Evolutionary conservation across 2,888 invertebrate species (phyloP).

Genomic region (Eilema caniola): DNA sequence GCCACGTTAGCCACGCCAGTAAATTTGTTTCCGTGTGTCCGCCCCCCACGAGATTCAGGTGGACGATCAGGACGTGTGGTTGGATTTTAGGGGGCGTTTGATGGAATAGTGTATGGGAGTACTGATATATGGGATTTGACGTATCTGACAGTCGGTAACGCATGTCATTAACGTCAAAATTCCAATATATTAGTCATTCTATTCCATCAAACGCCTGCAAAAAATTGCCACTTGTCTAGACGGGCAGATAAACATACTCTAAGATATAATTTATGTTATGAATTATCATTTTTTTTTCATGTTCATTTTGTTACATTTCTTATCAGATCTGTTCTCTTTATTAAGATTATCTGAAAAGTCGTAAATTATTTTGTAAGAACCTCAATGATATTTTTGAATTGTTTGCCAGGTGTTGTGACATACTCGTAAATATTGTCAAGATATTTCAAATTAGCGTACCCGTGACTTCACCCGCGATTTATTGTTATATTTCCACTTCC

Average conservation of each 20-base stretch:
- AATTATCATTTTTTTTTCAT: conserved; percentile 20
- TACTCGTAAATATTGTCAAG: not conserved
- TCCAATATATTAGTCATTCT: no score
- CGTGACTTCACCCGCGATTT: not conserved
- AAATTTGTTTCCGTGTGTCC: no score
- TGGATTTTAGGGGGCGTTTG: no score
- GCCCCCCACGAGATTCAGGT: no score
- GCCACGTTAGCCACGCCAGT: no score
- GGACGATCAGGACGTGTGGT: no score
- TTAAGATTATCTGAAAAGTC: conserved; percentile 11
- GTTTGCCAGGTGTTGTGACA: conserved; percentile 10
- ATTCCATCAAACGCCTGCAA: no score
- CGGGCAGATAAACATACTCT: conserved; percentile 16
- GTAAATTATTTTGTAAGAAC: conserved; percentile 20
- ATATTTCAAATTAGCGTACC: not conserved
- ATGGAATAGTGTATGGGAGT: no score
- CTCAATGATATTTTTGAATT: conserved; percentile 8
- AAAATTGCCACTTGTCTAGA: no score
- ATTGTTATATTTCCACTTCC: not conserved
- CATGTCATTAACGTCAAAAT: no score
- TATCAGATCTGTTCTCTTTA: conserved; percentile 9
- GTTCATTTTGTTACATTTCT: conserved; percentile 11
- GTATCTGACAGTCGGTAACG: no score
- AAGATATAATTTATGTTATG: conserved; percentile 25
- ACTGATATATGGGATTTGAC: no score